Conservation (phyloP, 1,140 invertebrate species). For the Ips nitidus region DNA sequence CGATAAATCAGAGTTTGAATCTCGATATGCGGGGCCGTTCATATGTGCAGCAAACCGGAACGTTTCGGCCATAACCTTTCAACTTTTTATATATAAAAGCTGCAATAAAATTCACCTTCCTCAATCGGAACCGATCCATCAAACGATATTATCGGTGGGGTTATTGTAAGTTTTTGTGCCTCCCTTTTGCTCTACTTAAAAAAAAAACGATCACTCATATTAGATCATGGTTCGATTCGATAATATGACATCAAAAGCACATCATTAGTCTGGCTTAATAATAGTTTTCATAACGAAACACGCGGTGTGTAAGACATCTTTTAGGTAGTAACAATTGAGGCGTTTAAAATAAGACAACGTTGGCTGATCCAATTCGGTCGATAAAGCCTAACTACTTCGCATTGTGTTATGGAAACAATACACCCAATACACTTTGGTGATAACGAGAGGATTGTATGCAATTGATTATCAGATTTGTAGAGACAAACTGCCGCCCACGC, state of each 20-base stretch:
- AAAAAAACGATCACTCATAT: neutral
- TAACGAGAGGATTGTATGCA: constrained; percentile 2
- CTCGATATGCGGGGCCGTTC: constrained; percentile 39
- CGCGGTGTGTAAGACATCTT: neutral
- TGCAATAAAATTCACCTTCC: constrained; percentile 50
- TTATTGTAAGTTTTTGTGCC: constrained; percentile 2
- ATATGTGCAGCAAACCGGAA: constrained; percentile 27
- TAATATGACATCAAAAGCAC: neutral
- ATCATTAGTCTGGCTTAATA: neutral
- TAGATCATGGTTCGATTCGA: neutral
- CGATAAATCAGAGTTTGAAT: constrained; percentile 40
- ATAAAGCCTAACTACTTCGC: neutral
- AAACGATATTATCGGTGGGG: constrained; percentile 44
- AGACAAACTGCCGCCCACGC: neutral
- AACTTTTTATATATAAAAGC: constrained; percentile 47
- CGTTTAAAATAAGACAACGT: neutral
- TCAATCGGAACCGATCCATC: constrained; percentile 48
- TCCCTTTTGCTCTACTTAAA: neutral
- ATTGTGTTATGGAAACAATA: neutral
- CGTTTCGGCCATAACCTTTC: constrained; percentile 43
- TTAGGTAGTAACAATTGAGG: no score
- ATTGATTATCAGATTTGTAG: neutral
- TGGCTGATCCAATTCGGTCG: neutral
- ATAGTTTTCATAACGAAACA: neutral
- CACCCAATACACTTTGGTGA: neutral